A percentile compares a stretch with the other conserved stretches of the same genome.
Evolutionary conservation across 2,113 vertebrate species (phyloP).

Genomic region (Sisor rabdophorus): DNA sequence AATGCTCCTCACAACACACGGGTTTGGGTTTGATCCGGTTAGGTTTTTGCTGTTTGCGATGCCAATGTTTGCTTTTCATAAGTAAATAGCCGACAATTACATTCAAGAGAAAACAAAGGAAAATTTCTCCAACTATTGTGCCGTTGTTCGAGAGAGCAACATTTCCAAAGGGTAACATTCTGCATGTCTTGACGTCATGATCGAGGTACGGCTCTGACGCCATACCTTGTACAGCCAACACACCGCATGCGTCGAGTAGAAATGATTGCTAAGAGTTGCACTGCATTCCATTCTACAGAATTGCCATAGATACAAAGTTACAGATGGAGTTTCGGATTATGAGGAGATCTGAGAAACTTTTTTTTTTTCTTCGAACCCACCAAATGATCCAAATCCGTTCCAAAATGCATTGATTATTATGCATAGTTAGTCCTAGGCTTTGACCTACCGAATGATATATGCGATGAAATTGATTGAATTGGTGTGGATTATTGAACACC

Average conservation of each 20-base stretch:
- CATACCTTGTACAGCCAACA: background rate
- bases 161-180: background rate
- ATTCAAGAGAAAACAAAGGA: slow-evolving; percentile 9
- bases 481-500: slow-evolving; percentile 15
- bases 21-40: slow-evolving; percentile 25
- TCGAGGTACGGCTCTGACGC: background rate
- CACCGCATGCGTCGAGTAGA: slow-evolving; percentile 27
- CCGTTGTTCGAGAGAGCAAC: background rate
- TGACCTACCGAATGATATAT: slow-evolving; percentile 16
- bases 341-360: background rate
- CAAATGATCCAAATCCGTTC: background rate
- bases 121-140: background rate
- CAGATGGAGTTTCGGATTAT: slow-evolving; percentile 8
- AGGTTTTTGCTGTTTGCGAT: slow-evolving; percentile 1
- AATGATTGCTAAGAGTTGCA: slow-evolving; percentile 16
- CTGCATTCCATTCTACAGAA: slow-evolving; percentile 29
- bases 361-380: background rate
- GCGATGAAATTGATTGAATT: slow-evolving; percentile 15
- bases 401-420: slow-evolving; percentile 29
- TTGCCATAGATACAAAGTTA: slow-evolving; percentile 16
- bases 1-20: slow-evolving; percentile 21
- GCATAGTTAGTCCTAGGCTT: slow-evolving; percentile 35
- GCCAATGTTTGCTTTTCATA: slow-evolving; percentile 10
- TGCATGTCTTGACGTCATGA: background rate
- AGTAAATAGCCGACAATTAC: background rate